A percentile compares a stretch with the other conserved stretches of the same genome.
These are phyloP conservation scores for Poeciliopsis paucimaculata DNA, from an alignment of 2,797 vertebrate species.

Conservation along the genomic window DNA sequence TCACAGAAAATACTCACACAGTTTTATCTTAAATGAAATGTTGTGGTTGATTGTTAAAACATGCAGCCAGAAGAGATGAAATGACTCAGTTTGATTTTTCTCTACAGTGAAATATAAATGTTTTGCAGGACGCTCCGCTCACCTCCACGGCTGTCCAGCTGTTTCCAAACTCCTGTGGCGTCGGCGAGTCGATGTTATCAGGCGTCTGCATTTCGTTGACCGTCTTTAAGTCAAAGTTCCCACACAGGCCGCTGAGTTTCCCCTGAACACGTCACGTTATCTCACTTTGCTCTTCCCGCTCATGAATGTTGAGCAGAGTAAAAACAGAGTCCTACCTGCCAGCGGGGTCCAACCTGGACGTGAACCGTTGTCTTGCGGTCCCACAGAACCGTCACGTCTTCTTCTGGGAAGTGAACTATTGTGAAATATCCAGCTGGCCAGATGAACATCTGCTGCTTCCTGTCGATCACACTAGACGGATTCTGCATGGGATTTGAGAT, in stretches of 20 bases:
- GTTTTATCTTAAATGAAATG: not conserved
- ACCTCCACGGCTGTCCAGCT: constrained; percentile 93
- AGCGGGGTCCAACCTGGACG: constrained; percentile 90
- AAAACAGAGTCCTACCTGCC: constrained; percentile 85
- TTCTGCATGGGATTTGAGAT: constrained; percentile 74
- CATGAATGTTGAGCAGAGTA: no score
- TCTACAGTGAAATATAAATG: not conserved
- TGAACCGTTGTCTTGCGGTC: constrained; percentile 95
- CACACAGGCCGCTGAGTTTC: constrained; percentile 89
- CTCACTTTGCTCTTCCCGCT: not conserved
- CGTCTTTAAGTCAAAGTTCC: constrained; percentile 96
- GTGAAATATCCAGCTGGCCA: constrained; percentile 94
- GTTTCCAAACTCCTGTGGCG: constrained; percentile 94
- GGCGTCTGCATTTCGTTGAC: constrained; percentile 94
- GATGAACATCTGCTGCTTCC: constrained; percentile 82
- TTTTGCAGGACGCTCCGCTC: constrained; percentile 17
- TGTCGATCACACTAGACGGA: constrained; percentile 85
- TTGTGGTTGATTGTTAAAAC: not conserved
- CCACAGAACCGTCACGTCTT: constrained; percentile 92
- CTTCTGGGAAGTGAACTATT: constrained; percentile 86
- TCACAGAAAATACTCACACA: not conserved
- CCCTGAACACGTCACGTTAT: constrained; percentile 77
- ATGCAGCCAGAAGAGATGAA: not conserved
- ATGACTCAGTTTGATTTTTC: not conserved
- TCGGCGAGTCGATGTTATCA: constrained; percentile 91